A percentile compares a stretch with the other conserved stretches of the same genome.
These are phyloP conservation scores for Enhydra lutris DNA, from an alignment of 2,113 vertebrate genomes.

Conservation along the genomic window DNA sequence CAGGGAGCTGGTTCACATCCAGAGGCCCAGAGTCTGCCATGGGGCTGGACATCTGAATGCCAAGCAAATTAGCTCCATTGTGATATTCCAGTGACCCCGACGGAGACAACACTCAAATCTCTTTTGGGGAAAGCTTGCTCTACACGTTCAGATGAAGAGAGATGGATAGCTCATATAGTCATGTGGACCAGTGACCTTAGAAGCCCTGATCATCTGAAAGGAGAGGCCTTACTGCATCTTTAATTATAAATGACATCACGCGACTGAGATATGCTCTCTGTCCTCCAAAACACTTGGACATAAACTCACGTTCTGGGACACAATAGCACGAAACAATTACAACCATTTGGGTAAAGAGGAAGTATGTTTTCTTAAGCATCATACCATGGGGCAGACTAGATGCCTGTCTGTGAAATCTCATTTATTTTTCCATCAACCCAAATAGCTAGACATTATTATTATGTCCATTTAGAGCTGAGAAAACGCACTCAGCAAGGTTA, in stretches of 20 bases:
- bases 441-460: neutral
- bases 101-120: too few species aligned
- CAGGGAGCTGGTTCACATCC: neutral
- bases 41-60: neutral
- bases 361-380: neutral
- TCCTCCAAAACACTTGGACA: neutral
- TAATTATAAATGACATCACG: neutral
- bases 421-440: neutral
- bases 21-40: neutral
- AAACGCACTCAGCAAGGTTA: neutral
- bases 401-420: neutral
- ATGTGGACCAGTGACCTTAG: accelerated
- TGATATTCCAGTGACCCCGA: neutral
- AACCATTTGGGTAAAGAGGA: neutral
- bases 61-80: neutral
- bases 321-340: neutral
- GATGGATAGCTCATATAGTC: neutral
- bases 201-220: neutral
- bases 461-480: neutral
- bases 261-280: neutral
- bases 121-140: neutral
- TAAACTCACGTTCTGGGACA: neutral
- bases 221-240: neutral
- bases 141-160: neutral
- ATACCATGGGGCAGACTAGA: neutral